Evolutionary conservation across 2,797 vertebrate genomes (phyloP), one percentile per base, ranked within the genome.

Genomic region (Scomberomorus guttatus): DNA sequence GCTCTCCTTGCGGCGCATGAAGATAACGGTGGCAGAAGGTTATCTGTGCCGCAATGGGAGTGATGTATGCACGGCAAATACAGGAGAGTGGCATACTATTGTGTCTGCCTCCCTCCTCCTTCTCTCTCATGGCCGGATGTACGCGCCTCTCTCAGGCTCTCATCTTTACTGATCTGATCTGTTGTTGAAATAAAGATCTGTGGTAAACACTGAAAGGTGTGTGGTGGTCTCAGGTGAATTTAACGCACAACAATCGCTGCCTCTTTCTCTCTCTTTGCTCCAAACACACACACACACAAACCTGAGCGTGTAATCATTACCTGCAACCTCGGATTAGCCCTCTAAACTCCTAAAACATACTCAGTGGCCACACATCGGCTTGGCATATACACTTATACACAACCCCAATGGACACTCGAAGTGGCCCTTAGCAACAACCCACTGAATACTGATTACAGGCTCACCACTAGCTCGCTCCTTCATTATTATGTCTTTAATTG

Each of bases 21-120:
- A 87, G 89, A 91, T 92, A 92, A 88, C 80, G 25, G 81, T 61
- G 84, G 75, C 87, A 85, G 79, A 81, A 89, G 89, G 89, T 91
- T 91, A 93, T 92, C 90, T 65, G 25, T 2, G 5, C 9, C 39
- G 27, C 74, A 65, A 54, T 44, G 57, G 85, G 75, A 84, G 80
- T 87, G 90, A 92, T 90, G 86, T 75, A 87, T 83, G 81, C 80
- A 80, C 3, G 27, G 67, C 67, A 79, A 88, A 89, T 55, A 85
- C 6, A 17, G 73, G 20, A 54, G 76, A 87, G 76, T 56, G 75
- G 58, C n/a, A 4, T 9, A 2, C 57, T 51, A 24, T 46, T 56
- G 22, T 32, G 0, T 7, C 57, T 5, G 2, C 52, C n/a, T 61
- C 37, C 18, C 61, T 73, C 57, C 18, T 6, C n/a, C n/a, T 12